A percentile compares a stretch with the other conserved stretches of the same genome.
phyloP scores from a whole-genome alignment of 2,888 invertebrate genomes.

The Lobophora halterata region DNA sequence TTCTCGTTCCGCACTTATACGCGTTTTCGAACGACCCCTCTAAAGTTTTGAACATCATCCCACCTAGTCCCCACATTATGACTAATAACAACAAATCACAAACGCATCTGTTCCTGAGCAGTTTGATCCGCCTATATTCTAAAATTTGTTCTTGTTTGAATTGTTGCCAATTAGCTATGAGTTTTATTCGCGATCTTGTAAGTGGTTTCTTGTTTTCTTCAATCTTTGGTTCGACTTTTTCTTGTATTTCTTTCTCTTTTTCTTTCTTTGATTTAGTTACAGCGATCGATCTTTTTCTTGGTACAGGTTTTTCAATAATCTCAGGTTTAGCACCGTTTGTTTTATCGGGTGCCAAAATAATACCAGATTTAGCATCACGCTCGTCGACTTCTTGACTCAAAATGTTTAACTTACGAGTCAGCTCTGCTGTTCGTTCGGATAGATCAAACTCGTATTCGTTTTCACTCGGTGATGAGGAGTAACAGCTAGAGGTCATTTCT shows the following conservation, averaged over 20 bases:
- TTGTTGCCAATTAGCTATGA: slow-evolving; percentile 76
- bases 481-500: slow-evolving; percentile 76
- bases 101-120: slow-evolving; percentile 84
- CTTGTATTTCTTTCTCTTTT: slow-evolving; percentile 42
- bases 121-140: slow-evolving; percentile 78
- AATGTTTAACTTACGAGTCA: slow-evolving; percentile 66
- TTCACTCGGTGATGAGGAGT: slow-evolving; percentile 75
- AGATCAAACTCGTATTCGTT: slow-evolving; percentile 77
- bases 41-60: slow-evolving; percentile 88
- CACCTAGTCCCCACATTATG: slow-evolving; percentile 89
- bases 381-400: slow-evolving; percentile 64
- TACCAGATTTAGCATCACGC: slow-evolving; percentile 47
- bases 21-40: slow-evolving; percentile 93
- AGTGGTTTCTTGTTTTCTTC: slow-evolving; percentile 47
- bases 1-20: slow-evolving; percentile 93
- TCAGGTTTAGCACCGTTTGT: slow-evolving; percentile 30
- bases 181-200: slow-evolving; percentile 62
- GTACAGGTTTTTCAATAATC: slow-evolving; percentile 43
- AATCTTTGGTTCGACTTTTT: slow-evolving; percentile 41
- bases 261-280: slow-evolving; percentile 46
- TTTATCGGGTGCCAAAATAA: slow-evolving; percentile 49
- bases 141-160: slow-evolving; percentile 80
- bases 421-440: slow-evolving; percentile 68
- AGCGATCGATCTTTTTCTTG: slow-evolving; percentile 55
- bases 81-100: slow-evolving; percentile 85